Percentiles rank a stretch among this genome's conserved stretches.
These are phyloP conservation scores for Puntigrus tetrazona DNA, from an alignment of 2,113 vertebrate species.

Conservation along the genomic window DNA sequence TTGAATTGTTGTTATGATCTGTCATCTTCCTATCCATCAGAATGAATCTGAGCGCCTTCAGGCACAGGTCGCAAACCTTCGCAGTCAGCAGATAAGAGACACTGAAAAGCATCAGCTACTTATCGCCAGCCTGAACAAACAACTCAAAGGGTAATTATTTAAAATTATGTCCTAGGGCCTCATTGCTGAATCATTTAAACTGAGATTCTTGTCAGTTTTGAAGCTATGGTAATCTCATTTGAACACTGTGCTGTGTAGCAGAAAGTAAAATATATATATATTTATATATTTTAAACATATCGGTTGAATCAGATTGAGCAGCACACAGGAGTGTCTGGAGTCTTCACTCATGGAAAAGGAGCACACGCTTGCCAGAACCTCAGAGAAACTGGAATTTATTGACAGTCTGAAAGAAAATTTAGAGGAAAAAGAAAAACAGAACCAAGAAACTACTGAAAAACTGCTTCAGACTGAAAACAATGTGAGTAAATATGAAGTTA, in stretches of 20 bases:
- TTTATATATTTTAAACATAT: not conserved
- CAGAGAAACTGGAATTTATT: constrained; percentile 79
- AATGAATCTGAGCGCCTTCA: constrained; percentile 84
- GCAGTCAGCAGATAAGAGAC: constrained; percentile 81
- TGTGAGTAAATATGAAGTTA: constrained; percentile 64
- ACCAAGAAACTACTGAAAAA: constrained; percentile 77
- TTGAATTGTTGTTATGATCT: constrained; percentile 5
- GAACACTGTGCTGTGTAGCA: not conserved
- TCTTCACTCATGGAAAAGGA: constrained; percentile 87
- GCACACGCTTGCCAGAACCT: constrained; percentile 71
- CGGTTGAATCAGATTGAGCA: constrained; percentile 71
- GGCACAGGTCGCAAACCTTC: constrained; percentile 74
- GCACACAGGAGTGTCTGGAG: constrained; percentile 83
- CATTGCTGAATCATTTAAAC: not conserved
- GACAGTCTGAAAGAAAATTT: constrained; percentile 73
- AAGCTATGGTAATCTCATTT: not conserved
- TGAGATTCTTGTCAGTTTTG: not conserved
- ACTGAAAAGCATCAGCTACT: constrained; percentile 83
- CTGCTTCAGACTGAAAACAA: constrained; percentile 77
- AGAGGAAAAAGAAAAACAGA: constrained; percentile 75
- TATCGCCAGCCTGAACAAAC: constrained; percentile 80
- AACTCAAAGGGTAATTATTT: constrained; percentile 81
- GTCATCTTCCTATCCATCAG: constrained; percentile 63
- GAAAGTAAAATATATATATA: too few relatives aligned
- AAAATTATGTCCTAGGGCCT: not conserved